phyloP scores from a whole-genome alignment of 30 jellyfish, hydroid and myxozoan genomes.

The Chrysaora quinquecirrha region DNA sequence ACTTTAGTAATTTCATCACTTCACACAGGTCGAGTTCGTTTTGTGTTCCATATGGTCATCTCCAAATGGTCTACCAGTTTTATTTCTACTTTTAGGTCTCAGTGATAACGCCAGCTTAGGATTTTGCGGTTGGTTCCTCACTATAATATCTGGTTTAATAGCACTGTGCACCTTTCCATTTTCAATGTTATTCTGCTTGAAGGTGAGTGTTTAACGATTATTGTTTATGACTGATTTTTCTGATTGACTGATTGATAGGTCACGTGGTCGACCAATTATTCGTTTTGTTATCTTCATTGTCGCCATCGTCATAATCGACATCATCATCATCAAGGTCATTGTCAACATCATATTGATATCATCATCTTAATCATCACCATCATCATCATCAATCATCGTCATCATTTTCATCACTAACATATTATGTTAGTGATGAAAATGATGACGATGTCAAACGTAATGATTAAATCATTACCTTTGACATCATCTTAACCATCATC shows the following conservation, averaged over 20 bases:
- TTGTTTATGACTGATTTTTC: neutral
- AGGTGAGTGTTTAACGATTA: slow-evolving; percentile 56
- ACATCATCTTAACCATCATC: too few relatives aligned
- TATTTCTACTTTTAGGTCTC: slow-evolving; percentile 18
- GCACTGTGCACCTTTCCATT: slow-evolving; percentile 71
- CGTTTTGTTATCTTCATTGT: neutral
- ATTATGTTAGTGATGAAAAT: too few relatives aligned
- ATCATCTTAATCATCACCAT: too few relatives aligned
- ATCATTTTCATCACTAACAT: too few relatives aligned
- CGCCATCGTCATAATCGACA: neutral
- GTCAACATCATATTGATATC: too few relatives aligned
- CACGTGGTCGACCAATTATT: neutral
- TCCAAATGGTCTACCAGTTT: too few relatives aligned
- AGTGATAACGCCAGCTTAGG: slow-evolving; percentile 61
- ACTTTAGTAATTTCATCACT: too few relatives aligned
- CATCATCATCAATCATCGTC: too few relatives aligned
- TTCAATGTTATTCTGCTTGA: slow-evolving; percentile 72
- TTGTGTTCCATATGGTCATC: too few relatives aligned
- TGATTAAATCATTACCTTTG: too few relatives aligned
- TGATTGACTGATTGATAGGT: neutral
- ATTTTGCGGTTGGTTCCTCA: slow-evolving; percentile 79
- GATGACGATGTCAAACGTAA: too few relatives aligned
- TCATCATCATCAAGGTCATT: neutral
- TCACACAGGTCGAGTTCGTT: too few relatives aligned
- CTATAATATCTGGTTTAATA: slow-evolving; percentile 57